Percentiles rank a stretch among this genome's conserved stretches.
phyloP scores from a whole-genome alignment of 1,140 invertebrate genomes.

The Cyclargus thomasi region DNA sequence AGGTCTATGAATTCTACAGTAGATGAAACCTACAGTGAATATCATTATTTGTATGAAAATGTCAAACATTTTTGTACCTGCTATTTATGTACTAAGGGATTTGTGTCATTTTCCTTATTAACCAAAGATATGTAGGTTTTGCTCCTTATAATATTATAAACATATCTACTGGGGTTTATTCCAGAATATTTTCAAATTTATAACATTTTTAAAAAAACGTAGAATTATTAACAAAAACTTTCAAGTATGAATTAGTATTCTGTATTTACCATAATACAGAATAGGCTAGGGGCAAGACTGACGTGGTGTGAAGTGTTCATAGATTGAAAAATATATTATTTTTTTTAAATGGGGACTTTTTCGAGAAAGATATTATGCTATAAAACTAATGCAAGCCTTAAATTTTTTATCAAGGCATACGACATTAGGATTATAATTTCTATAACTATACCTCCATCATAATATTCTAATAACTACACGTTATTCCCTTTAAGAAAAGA shows the following conservation, averaged over 20 bases:
- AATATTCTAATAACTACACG: neutral
- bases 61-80: neutral
- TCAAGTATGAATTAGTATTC: too few relatives aligned
- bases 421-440: neutral
- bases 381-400: neutral
- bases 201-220: too few relatives aligned
- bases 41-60: neutral
- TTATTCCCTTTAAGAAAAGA: neutral
- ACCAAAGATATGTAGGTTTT: constrained; percentile 8
- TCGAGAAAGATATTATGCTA: too few relatives aligned
- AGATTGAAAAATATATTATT: too few relatives aligned
- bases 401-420: neutral
- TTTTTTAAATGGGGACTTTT: too few relatives aligned
- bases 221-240: too few relatives aligned
- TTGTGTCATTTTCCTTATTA: neutral
- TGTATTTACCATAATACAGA: too few relatives aligned
- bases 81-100: neutral
- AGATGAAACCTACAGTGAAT: neutral
- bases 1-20: constrained; percentile 4
- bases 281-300: too few relatives aligned
- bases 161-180: too few relatives aligned
- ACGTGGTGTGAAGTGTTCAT: too few relatives aligned
- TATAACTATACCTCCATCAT: neutral
- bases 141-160: neutral
- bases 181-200: too few relatives aligned